Base-by-base conservation (phyloP, 2,113 vertebrate species). In the Dasyornis broadbenti region DNA sequence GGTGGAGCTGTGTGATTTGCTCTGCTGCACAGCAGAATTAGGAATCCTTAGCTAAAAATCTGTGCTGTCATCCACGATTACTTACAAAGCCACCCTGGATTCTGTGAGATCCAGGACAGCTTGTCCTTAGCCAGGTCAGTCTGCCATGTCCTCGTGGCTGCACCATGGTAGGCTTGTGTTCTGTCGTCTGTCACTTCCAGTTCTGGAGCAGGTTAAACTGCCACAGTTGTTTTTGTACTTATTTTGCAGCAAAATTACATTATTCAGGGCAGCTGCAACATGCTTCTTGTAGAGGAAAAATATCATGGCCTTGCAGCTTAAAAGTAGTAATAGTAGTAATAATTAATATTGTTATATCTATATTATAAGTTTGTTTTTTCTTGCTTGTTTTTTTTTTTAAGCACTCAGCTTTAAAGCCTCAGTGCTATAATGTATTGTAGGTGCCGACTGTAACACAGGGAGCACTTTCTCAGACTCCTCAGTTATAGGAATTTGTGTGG, bases 1-100 rank as follows among this genome's bases (percentile, higher is more conserved):
- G 72, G 72, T 2, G 5, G 35, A 93, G 66, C 64, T 59, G 21
- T 70, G 79, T 35, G 79, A 52, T 88, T 68, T 93, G 47, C 85
- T 95, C 54, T 47, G 66, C 66, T 90, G 20, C 56, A n/a, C 56
- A 81, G 78, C 91, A 90, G 89, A 89, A 87, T 78, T 83, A 33
- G 57, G 69, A 73, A 72, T 82, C 79, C 65, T 50, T 17, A 89
- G 39, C 44, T 80, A 7, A 40, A 49, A 86, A 39, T 42, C 61
- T 45, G 9, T 47, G 18, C 17, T 82, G 27, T 19, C 57, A n/a
- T 31, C 53, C 21, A 0, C 33, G 42, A 44, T 30, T 52, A 17
- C 44, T 45, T 27, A 7, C 39, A 54, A 33, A 92, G 65, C 31
- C 83, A 71, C 28, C 18, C 35, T 12, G 44, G n/a, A 52, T 70